Conservation (phyloP, 2,888 invertebrate species). For the Chironomus tentans region DNA sequence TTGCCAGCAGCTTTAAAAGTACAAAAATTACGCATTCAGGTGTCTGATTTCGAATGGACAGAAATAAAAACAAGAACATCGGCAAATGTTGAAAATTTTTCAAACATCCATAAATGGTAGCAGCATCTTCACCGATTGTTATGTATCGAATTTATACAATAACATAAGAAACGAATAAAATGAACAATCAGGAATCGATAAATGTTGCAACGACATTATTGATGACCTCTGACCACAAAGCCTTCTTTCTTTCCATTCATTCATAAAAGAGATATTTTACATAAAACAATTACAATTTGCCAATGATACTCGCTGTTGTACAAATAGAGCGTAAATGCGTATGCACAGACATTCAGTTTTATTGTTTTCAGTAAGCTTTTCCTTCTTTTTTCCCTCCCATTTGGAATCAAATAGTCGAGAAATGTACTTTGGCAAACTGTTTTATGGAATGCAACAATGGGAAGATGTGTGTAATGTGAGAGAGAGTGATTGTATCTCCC, state of each 20-base stretch:
- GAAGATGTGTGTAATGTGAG: neutral
- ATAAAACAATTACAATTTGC: constrained; percentile 19
- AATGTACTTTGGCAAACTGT: neutral
- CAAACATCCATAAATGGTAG: neutral
- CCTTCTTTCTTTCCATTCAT: neutral
- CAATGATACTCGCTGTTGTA: neutral
- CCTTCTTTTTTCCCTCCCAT: neutral
- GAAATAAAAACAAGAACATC: too few species aligned
- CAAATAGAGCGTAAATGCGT: constrained; percentile 13
- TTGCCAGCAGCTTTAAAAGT: too few species aligned
- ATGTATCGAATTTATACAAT: neutral
- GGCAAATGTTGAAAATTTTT: neutral
- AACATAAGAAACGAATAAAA: neutral
- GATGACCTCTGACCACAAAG: constrained; percentile 12
- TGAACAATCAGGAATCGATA: neutral
- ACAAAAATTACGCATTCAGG: neutral
- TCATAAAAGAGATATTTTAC: neutral
- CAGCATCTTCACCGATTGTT: neutral
- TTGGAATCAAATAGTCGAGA: neutral
- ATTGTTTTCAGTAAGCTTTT: constrained; percentile 3
- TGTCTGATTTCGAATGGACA: neutral
- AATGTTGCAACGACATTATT: neutral
- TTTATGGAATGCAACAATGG: neutral
- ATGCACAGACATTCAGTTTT: neutral
- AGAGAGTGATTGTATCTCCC: neutral